Evolutionary conservation across 1,140 invertebrate species (phyloP).

Genomic region (Rhizoglyphus robini): DNA sequence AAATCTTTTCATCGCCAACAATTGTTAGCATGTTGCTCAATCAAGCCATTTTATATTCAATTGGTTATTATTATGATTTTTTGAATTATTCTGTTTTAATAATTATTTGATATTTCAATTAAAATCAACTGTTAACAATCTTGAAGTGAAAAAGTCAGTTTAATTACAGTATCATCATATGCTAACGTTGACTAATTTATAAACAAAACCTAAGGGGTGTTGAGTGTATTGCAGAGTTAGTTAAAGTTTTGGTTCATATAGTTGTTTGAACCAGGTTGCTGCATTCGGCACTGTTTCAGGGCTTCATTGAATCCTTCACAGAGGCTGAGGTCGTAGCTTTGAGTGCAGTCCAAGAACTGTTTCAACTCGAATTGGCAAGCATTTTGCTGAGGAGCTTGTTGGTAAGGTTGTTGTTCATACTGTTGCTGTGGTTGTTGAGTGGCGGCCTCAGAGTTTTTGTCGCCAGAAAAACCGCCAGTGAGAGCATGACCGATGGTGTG

Average conservation of each 20-base stretch:
- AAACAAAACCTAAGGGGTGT: too few relatives aligned
- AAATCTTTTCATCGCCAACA: background rate
- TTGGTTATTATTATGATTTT: background rate
- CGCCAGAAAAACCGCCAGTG: constrained; percentile 61
- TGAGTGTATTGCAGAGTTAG: too few relatives aligned
- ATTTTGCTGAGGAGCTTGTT: constrained; percentile 10
- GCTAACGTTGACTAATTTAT: too few relatives aligned
- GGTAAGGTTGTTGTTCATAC: constrained; percentile 24
- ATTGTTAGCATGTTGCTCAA: background rate
- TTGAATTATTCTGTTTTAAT: too few relatives aligned
- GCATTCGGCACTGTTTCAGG: constrained; percentile 55
- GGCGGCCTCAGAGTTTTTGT: constrained; percentile 36
- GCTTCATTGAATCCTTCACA: constrained; percentile 88
- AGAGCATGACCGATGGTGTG: constrained; percentile 69
- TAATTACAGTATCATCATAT: background rate
- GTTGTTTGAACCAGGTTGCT: background rate
- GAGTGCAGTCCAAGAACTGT: constrained; percentile 76
- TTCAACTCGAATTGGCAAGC: constrained; percentile 58
- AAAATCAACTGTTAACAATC: background rate
- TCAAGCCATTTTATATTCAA: background rate
- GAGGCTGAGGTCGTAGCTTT: constrained; percentile 58
- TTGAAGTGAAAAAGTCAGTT: background rate
- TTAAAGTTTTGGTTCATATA: background rate
- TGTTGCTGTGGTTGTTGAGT: constrained; percentile 30
- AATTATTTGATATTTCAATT: too few relatives aligned